Evolutionary conservation across 2,888 invertebrate genomes (phyloP), one percentile per base, ranked within the genome.

Genomic region (Drosophila quasianomalipes): DNA sequence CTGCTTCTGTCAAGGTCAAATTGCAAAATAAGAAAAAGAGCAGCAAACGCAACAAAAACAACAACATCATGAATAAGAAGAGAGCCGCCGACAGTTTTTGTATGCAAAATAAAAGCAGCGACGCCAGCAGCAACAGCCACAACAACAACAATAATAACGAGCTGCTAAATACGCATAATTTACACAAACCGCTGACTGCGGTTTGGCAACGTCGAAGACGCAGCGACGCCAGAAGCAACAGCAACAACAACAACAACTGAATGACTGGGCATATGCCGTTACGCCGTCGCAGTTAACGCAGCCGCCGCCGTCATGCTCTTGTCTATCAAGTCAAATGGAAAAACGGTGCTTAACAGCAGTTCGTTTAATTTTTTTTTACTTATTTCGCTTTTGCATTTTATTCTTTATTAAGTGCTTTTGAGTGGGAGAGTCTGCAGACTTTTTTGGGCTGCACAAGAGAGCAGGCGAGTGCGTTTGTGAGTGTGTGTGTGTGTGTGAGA

Each of bases 301-400:
- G 54, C 39, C 57, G 71, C 52, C 73, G 82, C 66, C 82, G 76
- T 68, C 71, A 68, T 76, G 75, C 88, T 90, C 90, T 88, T 88
- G 88, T 88, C 88, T 84, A 75, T 89, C 79, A 92, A 93, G 91
- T 93, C 93, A 92, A 87, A 92, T 91, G 93, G 93, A 93, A 93
- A 93, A 93, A 93, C 93, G 93, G 91, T 92, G 92, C 89, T 93
- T 93, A 91, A 76, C 83, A 85, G 72, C 51, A 41, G 10, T 58
- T 16, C 76, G 81, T 37, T 73, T 57, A 33, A 63, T 66, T 79
- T 70, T 55, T 69, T 69, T 70, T 9, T 4, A 4, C 7, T 14
- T 76, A 35, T 62, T 89, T 76, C 72, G 63, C 35, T 66, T 63
- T 81, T 67, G 51, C 60, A 51, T 26, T 75, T 72, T 62, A 66